Evolutionary conservation across 2,888 invertebrate species (phyloP).

Genomic region (Lithodes maja): DNA sequence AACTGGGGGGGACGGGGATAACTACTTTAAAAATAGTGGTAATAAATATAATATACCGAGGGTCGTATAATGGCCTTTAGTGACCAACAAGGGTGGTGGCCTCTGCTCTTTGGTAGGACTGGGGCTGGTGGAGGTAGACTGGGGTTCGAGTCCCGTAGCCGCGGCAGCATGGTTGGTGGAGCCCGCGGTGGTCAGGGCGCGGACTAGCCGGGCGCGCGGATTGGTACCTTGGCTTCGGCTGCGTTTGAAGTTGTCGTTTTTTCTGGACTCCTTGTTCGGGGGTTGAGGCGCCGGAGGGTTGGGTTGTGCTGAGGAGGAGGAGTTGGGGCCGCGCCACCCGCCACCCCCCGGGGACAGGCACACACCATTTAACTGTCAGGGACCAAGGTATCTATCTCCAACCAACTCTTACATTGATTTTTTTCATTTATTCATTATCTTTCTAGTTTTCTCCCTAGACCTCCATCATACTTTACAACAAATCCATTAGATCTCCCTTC

Average conservation of each 20-base stretch:
- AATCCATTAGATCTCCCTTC: too few relatives aligned
- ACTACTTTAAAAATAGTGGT: neutral
- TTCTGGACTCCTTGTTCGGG: neutral
- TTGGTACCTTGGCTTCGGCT: slow-evolving; percentile 8
- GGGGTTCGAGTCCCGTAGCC: neutral
- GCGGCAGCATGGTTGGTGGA: neutral
- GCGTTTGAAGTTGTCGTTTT: neutral
- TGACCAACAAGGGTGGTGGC: neutral
- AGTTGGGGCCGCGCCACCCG: neutral
- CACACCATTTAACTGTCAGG: neutral
- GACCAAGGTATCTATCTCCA: neutral
- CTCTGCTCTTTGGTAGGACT: slow-evolving; percentile 3
- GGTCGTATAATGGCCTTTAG: neutral
- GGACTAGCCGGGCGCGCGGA: neutral
- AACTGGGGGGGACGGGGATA: neutral
- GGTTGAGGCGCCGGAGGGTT: neutral
- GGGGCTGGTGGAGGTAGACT: neutral
- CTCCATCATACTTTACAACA: too few relatives aligned
- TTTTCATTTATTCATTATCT: too few relatives aligned
- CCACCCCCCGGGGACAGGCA: slow-evolving; percentile 2
- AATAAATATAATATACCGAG: neutral
- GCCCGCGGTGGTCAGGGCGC: slow-evolving; percentile 9
- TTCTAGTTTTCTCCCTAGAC: too few relatives aligned
- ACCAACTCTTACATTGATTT: too few relatives aligned
- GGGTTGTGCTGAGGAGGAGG: neutral